phyloP scores from a whole-genome alignment of 2,888 invertebrate genomes.

The Brachyptera risi region DNA sequence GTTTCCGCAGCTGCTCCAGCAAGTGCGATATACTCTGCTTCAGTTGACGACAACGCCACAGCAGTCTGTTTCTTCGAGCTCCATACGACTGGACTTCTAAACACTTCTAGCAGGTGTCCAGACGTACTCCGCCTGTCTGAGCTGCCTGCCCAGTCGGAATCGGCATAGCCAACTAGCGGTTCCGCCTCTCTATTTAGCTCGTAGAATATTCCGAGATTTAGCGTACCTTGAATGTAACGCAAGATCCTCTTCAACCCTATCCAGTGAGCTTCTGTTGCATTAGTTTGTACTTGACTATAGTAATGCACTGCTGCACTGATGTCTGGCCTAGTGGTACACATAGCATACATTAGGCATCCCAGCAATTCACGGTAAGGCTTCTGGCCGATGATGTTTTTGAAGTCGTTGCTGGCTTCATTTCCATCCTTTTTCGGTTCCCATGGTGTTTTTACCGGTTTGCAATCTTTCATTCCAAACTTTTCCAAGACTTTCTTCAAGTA shows the following conservation, averaged over 20 bases:
- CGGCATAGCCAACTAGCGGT: slow-evolving; percentile 34
- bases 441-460: slow-evolving; percentile 35
- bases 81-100: not conserved
- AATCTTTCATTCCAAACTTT: slow-evolving; percentile 36
- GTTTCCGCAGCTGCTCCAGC: slow-evolving; percentile 36
- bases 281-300: slow-evolving; percentile 19
- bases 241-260: slow-evolving; percentile 30
- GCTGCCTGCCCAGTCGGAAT: slow-evolving; percentile 39
- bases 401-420: not conserved
- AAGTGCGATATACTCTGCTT: no score
- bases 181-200: not conserved
- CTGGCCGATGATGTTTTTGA: not conserved
- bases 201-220: not conserved
- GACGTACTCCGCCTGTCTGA: slow-evolving; percentile 38
- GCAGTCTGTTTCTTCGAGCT: no score
- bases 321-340: slow-evolving; percentile 28
- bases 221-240: slow-evolving; percentile 23
- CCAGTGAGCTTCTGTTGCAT: slow-evolving; percentile 28
- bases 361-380: slow-evolving; percentile 6
- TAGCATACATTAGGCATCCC: slow-evolving; percentile 20
- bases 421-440: slow-evolving; percentile 29
- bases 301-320: slow-evolving; percentile 24
- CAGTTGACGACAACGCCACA: slow-evolving; percentile 39
- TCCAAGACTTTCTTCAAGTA: slow-evolving; percentile 36
- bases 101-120: not conserved